Evolutionary conservation across 2,888 invertebrate genomes (phyloP).

Genomic region (Laothoe populi): DNA sequence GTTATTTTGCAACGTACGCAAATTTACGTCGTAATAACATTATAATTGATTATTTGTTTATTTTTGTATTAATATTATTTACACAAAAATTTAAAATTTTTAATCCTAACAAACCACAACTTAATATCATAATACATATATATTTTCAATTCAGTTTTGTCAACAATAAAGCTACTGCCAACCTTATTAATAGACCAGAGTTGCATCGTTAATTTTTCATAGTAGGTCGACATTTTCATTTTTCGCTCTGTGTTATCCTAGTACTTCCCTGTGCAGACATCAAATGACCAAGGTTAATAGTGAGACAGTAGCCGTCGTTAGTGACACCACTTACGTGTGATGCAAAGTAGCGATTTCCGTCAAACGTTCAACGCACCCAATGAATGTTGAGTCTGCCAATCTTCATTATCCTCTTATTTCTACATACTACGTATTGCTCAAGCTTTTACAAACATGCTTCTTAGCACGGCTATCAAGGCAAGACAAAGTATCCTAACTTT

Average conservation of each 20-base stretch:
- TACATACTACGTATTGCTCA: not conserved
- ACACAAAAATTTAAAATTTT: too few relatives aligned
- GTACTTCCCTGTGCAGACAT: not conserved
- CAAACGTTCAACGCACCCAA: slow-evolving; percentile 21
- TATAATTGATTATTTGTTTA: too few relatives aligned
- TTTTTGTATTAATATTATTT: too few relatives aligned
- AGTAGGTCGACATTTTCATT: too few relatives aligned
- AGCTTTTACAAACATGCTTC: not conserved
- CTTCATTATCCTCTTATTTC: slow-evolving; percentile 11
- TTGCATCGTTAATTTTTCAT: not conserved
- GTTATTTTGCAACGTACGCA: not conserved
- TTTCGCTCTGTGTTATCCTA: not conserved
- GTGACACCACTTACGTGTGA: slow-evolving; percentile 4
- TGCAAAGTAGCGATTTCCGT: slow-evolving; percentile 16
- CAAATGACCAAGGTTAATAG: slow-evolving; percentile 21
- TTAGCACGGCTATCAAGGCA: not conserved
- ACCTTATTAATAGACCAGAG: too few relatives aligned
- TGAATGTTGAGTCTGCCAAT: slow-evolving; percentile 7
- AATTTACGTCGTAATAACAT: too few relatives aligned
- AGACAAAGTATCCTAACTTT: too few relatives aligned
- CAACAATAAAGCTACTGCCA: too few relatives aligned
- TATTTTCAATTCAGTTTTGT: too few relatives aligned
- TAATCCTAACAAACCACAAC: too few relatives aligned
- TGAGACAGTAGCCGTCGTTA: slow-evolving; percentile 4
- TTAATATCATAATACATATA: too few relatives aligned